Evolutionary conservation across 2,888 invertebrate genomes (phyloP).

Genomic region (Thereva nobilitata): DNA sequence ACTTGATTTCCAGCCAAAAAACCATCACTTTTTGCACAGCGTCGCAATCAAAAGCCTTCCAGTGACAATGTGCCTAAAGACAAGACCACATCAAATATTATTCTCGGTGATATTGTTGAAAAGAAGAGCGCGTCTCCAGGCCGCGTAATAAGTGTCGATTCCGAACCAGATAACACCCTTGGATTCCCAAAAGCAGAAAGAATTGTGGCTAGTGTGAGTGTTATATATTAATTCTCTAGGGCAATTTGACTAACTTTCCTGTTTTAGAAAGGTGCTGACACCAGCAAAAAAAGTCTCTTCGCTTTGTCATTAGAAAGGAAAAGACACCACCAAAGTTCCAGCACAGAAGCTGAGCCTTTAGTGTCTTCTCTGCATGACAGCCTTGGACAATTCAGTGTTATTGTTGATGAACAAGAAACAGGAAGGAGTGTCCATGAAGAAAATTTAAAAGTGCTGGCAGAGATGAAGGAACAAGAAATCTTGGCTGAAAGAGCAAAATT

Average conservation of each 20-base stretch:
- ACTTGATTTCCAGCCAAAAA: slow-evolving; percentile 46
- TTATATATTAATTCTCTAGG: background rate
- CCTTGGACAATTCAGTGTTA: slow-evolving; percentile 44
- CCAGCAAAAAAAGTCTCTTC: slow-evolving; percentile 60
- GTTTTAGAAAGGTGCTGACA: slow-evolving; percentile 44
- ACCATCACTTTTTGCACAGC: slow-evolving; percentile 53
- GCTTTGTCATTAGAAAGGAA: slow-evolving; percentile 59
- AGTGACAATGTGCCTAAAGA: slow-evolving; percentile 39
- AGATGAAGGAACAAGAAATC: slow-evolving; percentile 77
- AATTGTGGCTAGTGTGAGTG: slow-evolving; percentile 15
- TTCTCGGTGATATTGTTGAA: slow-evolving; percentile 65
- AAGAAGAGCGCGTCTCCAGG: slow-evolving; percentile 10
- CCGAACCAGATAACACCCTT: background rate
- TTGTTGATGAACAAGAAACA: slow-evolving; percentile 59
- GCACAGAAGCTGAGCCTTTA: slow-evolving; percentile 31
- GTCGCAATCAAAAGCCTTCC: slow-evolving; percentile 12
- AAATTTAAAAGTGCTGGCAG: slow-evolving; percentile 68
- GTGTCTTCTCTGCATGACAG: slow-evolving; percentile 34
- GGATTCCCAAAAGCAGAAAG: slow-evolving; percentile 50
- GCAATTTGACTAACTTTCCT: background rate
- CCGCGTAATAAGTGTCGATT: background rate
- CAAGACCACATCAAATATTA: slow-evolving; percentile 39
- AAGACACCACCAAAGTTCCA: slow-evolving; percentile 10
- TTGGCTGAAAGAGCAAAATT: slow-evolving; percentile 72
- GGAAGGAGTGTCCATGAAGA: slow-evolving; percentile 71